Evolutionary conservation across 2,888 invertebrate species (phyloP), one percentile per base, ranked within the genome.

Genomic region (Galerucella nymphaeae): DNA sequence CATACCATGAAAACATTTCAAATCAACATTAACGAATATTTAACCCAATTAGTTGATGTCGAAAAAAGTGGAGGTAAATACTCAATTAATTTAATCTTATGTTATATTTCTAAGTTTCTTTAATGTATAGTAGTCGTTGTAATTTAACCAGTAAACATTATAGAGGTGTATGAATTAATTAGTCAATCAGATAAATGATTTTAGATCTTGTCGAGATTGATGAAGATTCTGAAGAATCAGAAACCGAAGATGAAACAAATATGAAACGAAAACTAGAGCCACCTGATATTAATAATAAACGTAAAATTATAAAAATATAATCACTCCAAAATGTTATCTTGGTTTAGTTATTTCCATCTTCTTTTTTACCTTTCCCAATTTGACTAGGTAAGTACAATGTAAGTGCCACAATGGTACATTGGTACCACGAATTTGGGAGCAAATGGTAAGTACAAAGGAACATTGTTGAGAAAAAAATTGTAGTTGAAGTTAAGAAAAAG

Each of bases 41-140:
- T 82, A 23, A 81, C 81, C 2, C 67, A 74, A 50, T 70, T 81
- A 30, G 78, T 82, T 3, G 76, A 77, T 53, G 48, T 67, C 18
- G 77, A 78, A 42, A 70, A 73, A 74, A 58, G 66, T 72, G 64
- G 55, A 67, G 75, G 72, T 69, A 38, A 59, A 48, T n/a, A 23
- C 13, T 62, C 23, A 23, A 30, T 13, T n/a, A 64, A 20, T 14
- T 13, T 48, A 45, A 13, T 42, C 2, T 13, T 13, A 14, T 45
- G 45, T 45, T 38, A 9, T 8, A 9, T 38, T 8, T 38, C 30
- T 38, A 9, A 1, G 30, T 38, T 8, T 38, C 30, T 38, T 8
- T 38, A 38, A 38, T 38, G 11, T 57, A 23, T 57, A 57, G 5
- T 57, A 5, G 30, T 30, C 5, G 30, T 30, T 30, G 6, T 30